Evolutionary conservation across 2,888 invertebrate genomes (phyloP).

Genomic region (Ormia ochracea): DNA sequence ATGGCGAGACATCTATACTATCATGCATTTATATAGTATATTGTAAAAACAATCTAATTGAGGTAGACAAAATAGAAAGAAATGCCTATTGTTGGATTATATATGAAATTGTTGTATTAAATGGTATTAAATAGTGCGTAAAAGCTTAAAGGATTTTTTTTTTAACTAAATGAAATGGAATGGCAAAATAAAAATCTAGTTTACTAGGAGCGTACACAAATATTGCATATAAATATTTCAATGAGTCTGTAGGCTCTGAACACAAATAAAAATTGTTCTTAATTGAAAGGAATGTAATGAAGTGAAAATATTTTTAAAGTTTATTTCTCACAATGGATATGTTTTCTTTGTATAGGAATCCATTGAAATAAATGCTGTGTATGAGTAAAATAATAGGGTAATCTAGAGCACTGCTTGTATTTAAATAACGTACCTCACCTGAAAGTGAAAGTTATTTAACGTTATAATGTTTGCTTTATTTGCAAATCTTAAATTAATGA

Average conservation of each 20-base stretch:
- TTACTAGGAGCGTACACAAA: not conserved
- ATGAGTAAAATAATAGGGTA: too few relatives aligned
- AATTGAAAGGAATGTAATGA: not conserved
- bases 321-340: not conserved
- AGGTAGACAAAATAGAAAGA: too few relatives aligned
- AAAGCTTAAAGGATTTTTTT: not conserved
- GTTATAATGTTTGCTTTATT: too few relatives aligned
- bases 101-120: too few relatives aligned
- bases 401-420: too few relatives aligned
- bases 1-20: too few relatives aligned
- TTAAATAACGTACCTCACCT: too few relatives aligned
- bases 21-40: too few relatives aligned
- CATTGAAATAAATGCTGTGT: conserved; percentile 1
- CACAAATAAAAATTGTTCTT: not conserved
- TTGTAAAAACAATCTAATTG: too few relatives aligned
- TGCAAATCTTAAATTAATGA: too few relatives aligned
- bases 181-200: conserved; percentile 5
- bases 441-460: too few relatives aligned
- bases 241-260: not conserved
- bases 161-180: conserved; percentile 11
- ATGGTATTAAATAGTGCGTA: conserved; percentile 32
- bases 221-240: conserved; percentile 9
- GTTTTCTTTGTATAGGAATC: not conserved
- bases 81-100: too few relatives aligned
- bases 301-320: conserved; percentile 1